These are phyloP conservation scores for Aviceda subcristata DNA, from an alignment of 2,113 vertebrate genomes.

Conservation along the genomic window DNA sequence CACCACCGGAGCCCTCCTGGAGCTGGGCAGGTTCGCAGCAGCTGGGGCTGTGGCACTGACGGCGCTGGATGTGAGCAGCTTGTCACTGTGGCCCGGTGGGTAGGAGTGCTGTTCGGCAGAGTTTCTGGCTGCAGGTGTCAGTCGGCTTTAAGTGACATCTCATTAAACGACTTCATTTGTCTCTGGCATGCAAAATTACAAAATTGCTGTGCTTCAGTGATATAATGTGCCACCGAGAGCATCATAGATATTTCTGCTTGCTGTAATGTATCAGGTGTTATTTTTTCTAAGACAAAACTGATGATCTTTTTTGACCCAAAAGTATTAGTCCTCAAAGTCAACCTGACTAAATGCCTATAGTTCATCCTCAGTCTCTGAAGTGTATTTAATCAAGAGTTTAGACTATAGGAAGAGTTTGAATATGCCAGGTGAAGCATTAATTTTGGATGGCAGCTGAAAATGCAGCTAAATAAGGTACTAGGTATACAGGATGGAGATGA, in stretches of 20 bases:
- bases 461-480: background rate
- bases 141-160: background rate
- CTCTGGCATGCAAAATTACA: background rate
- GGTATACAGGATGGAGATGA: background rate
- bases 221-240: background rate
- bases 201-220: background rate
- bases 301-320: background rate
- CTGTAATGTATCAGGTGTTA: background rate
- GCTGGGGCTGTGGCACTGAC: background rate
- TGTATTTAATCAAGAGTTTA: background rate
- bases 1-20: background rate
- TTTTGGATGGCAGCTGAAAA: background rate
- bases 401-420: background rate
- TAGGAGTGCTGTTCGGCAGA: background rate
- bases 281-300: background rate
- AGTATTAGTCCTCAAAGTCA: background rate
- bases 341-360: background rate
- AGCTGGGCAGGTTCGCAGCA: background rate
- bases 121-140: background rate
- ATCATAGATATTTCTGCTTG: background rate
- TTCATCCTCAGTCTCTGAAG: background rate
- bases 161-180: background rate
- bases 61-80: background rate
- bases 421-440: background rate
- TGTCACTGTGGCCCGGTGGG: fast-evolving